These are phyloP conservation scores for Drosophila bunnanda DNA, from an alignment of 2,888 invertebrate species.

Conservation along the genomic window DNA sequence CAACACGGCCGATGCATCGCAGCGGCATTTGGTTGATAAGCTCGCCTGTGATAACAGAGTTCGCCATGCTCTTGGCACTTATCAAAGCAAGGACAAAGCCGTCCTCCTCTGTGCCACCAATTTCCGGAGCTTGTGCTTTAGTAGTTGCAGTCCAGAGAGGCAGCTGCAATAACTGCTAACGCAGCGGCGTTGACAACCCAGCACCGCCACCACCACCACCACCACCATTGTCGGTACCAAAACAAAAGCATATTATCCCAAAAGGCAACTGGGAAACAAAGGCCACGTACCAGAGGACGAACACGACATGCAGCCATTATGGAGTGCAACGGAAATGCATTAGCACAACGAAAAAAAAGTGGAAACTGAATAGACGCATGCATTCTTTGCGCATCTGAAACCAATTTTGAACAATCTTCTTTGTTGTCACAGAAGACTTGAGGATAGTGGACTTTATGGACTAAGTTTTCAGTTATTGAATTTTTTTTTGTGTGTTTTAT, in stretches of 20 bases:
- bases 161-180: slow-evolving; percentile 59
- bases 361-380: neutral
- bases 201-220: slow-evolving; percentile 10
- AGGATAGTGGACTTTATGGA: neutral
- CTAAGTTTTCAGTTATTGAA: neutral
- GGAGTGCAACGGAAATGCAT: slow-evolving; percentile 60
- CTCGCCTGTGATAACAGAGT: slow-evolving; percentile 34
- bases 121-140: slow-evolving; percentile 17
- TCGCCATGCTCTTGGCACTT: slow-evolving; percentile 53
- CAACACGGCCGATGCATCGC: slow-evolving; percentile 3
- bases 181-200: slow-evolving; percentile 13
- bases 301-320: slow-evolving; percentile 36
- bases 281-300: slow-evolving; percentile 31
- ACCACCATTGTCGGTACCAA: neutral
- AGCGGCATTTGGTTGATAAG: slow-evolving; percentile 33
- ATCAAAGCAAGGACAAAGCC: slow-evolving; percentile 73
- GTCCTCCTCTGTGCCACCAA: slow-evolving; percentile 16
- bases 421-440: slow-evolving; percentile 1
- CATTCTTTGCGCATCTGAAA: neutral
- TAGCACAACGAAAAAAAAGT: slow-evolving; percentile 27
- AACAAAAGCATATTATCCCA: slow-evolving; percentile 19
- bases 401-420: neutral
- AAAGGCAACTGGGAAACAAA: slow-evolving; percentile 18
- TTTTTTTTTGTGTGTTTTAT: neutral
- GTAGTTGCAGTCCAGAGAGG: slow-evolving; percentile 32